Percentiles rank a stretch among this genome's conserved stretches.
These are phyloP conservation scores for Drosophila sp. DNA, from an alignment of 1,140 invertebrate genomes.

Conservation along the genomic window DNA sequence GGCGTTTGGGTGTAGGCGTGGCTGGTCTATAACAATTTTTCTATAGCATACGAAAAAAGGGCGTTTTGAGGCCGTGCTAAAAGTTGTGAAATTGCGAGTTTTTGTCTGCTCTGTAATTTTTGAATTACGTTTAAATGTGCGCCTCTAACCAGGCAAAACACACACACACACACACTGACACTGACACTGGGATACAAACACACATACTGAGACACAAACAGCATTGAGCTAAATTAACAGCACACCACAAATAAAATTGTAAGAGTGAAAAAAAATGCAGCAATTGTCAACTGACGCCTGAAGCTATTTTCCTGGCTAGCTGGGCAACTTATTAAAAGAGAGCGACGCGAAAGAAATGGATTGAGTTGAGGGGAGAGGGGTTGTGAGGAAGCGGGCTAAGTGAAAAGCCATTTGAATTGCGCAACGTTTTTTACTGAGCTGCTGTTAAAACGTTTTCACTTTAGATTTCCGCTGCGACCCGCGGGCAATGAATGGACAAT, in stretches of 20 bases:
- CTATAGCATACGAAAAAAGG: constrained; percentile 8
- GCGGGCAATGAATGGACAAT: constrained; percentile 27
- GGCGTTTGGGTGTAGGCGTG: too few species aligned
- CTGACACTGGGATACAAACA: too few species aligned
- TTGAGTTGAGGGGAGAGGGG: neutral
- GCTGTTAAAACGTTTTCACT: constrained; percentile 82
- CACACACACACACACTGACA: constrained; percentile 7
- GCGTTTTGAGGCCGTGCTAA: constrained; percentile 14
- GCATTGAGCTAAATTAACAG: constrained; percentile 25
- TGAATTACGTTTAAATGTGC: constrained; percentile 75
- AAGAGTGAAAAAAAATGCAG: constrained; percentile 27
- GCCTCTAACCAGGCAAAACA: constrained; percentile 44
- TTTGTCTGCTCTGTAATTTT: constrained; percentile 72
- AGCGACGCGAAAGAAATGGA: too few species aligned
- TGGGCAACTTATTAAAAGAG: neutral
- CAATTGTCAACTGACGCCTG: constrained; percentile 80
- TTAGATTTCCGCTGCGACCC: constrained; percentile 72
- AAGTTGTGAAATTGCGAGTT: constrained; percentile 57
- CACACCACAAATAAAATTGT: neutral
- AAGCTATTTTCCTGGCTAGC: constrained; percentile 45
- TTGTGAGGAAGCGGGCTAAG: constrained; percentile 5
- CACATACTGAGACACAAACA: constrained; percentile 1
- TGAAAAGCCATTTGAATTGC: constrained; percentile 71
- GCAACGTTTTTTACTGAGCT: constrained; percentile 17
- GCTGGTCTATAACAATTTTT: constrained; percentile 16